Base-by-base conservation (phyloP, 1,140 invertebrate genomes). In the Cecropterus lyciades region DNA sequence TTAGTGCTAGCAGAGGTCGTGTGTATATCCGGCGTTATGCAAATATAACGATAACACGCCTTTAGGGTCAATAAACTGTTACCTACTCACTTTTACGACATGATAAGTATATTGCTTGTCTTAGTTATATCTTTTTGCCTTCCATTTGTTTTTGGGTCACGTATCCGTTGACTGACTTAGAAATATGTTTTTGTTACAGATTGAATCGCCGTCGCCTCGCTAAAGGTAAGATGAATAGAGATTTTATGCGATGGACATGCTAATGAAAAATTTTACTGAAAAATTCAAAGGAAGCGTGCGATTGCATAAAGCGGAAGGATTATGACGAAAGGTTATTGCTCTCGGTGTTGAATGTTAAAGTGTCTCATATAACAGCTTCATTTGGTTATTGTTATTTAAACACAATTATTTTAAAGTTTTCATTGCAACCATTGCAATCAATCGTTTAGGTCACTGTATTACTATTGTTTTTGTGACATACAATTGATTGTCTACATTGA, bases 1-100 rank as follows among this genome's bases (percentile, higher is more conserved):
- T 81, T 82, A 84, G 78, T 77, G 72, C 62, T 71, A 63, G 53
- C 51, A 70, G 70, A 77, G 77, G 79, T 79, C 77, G 67, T 67
- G 75, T 77, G 72, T 71, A 75, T 79, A 71, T 70, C 51, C 65
- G 57, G 72, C 75, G 79, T 79, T 84, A 87, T 89, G 87, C 84
- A 87, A 89, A 89, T 89, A 76, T 82, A 80, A 87, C 81, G 84
- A 86, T 87, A 89, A 86, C 80, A 79, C 71, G 77, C 77, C 76
- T 86, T 89, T 80, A 89, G 85, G 84, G 84, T 83, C 87, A 87
- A 87, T 89, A 89, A 89, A 89, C 82, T 87, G 80, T 85, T 85
- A 81, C 82, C 74, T 80, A 75, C 84, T 85, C 79, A 77, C 71
- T 80, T 87, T 89, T 86, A 89, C 75, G 84, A 85, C 77, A 86